phyloP scores from a whole-genome alignment of 2,888 invertebrate species.

The Serrognathus titanus region DNA sequence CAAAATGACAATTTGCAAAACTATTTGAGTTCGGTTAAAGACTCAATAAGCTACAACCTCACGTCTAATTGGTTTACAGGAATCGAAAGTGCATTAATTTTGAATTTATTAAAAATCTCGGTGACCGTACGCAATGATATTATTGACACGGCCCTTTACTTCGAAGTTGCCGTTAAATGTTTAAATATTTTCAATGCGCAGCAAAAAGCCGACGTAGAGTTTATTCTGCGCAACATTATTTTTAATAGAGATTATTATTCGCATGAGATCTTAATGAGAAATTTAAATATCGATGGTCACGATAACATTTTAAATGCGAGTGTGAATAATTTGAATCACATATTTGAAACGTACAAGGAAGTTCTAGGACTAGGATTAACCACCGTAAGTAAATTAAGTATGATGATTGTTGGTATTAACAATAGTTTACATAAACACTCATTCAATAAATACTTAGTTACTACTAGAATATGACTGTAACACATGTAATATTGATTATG shows the following conservation, averaged over 20 bases:
- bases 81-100: slow-evolving; percentile 58
- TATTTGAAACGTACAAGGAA: slow-evolving; percentile 40
- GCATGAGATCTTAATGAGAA: slow-evolving; percentile 54
- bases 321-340: slow-evolving; percentile 38
- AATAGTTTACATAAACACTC: too few relatives aligned
- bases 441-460: too few relatives aligned
- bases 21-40: slow-evolving; percentile 50
- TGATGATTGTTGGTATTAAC: too few relatives aligned
- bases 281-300: slow-evolving; percentile 53
- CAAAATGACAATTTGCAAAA: slow-evolving; percentile 39
- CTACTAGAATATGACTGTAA: too few relatives aligned
- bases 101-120: slow-evolving; percentile 52
- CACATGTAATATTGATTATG: background rate
- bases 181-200: slow-evolving; percentile 59
- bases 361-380: slow-evolving; percentile 41
- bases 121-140: slow-evolving; percentile 35
- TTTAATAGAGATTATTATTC: slow-evolving; percentile 61
- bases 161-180: slow-evolving; percentile 58
- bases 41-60: slow-evolving; percentile 42
- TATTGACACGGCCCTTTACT: slow-evolving; percentile 55
- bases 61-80: slow-evolving; percentile 62
- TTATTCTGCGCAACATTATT: slow-evolving; percentile 57
- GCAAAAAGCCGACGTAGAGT: slow-evolving; percentile 57
- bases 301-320: slow-evolving; percentile 49
- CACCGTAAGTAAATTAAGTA: slow-evolving; percentile 30